Percentiles rank a stretch among this genome's conserved stretches.
Evolutionary conservation across 2,113 vertebrate species (phyloP).

Genomic region (Desmodus rotundus): DNA sequence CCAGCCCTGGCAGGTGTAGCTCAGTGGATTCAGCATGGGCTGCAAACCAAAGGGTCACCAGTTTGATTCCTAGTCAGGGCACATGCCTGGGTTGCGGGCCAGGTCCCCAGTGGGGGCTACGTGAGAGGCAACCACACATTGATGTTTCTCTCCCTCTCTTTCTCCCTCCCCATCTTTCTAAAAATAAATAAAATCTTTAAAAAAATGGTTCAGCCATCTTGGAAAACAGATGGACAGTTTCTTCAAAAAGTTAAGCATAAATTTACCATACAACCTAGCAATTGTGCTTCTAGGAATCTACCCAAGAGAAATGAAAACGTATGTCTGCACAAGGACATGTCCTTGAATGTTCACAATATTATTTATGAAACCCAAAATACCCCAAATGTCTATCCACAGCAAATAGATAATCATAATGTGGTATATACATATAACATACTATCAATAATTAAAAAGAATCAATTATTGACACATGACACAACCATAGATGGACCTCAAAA

Average conservation of each 20-base stretch:
- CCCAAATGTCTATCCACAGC: neutral
- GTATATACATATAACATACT: neutral
- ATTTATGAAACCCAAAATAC: neutral
- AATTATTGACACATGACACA: neutral
- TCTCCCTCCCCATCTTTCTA: too few species aligned
- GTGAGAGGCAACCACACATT: too few species aligned
- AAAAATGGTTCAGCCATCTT: neutral
- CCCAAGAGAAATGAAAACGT: constrained; percentile 13
- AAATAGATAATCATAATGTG: neutral
- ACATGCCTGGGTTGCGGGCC: too few species aligned
- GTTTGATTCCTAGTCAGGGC: too few species aligned
- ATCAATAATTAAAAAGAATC: constrained; percentile 20
- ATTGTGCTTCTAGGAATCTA: constrained; percentile 37
- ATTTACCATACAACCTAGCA: constrained; percentile 8
- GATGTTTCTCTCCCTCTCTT: too few species aligned
- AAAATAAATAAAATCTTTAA: too few species aligned
- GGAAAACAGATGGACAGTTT: constrained; percentile 16
- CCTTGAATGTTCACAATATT: neutral
- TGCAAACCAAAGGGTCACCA: too few species aligned
- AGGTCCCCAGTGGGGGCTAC: too few species aligned
- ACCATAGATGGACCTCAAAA: neutral
- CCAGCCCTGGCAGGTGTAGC: neutral
- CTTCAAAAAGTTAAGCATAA: constrained; percentile 30
- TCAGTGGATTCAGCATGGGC: too few species aligned
- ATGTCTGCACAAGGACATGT: neutral